A percentile compares a stretch with the other conserved stretches of the same genome.
These are phyloP conservation scores for Coelinius sp. DNA, from an alignment of 2,888 invertebrate genomes.

Conservation along the genomic window DNA sequence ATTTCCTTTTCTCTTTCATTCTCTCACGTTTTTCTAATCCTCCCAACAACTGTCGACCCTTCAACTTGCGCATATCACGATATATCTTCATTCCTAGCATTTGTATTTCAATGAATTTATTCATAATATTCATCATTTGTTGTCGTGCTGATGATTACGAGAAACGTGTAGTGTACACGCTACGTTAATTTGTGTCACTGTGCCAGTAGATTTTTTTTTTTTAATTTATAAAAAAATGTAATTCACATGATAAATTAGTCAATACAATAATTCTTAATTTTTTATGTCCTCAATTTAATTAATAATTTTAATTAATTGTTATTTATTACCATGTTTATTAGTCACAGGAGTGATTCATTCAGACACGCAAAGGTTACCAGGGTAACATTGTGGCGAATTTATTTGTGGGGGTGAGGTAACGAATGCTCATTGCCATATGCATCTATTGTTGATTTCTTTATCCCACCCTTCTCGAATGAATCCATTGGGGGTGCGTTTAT, in stretches of 20 bases:
- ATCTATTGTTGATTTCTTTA: constrained; percentile 14
- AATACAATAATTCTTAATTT: no score
- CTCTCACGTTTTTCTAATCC: constrained; percentile 1
- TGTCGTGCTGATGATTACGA: constrained; percentile 13
- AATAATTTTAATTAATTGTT: not conserved
- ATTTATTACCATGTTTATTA: constrained; percentile 13
- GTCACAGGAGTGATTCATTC: constrained; percentile 21
- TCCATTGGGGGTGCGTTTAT: constrained; percentile 10
- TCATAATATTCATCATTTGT: not conserved
- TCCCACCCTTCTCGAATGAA: not conserved
- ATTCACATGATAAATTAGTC: no score
- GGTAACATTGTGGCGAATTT: constrained; percentile 26
- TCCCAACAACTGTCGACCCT: constrained; percentile 15
- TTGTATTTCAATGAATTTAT: constrained; percentile 5
- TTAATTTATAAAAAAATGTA: not conserved
- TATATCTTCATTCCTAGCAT: not conserved
- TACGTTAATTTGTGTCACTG: not conserved
- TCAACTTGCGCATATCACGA: not conserved
- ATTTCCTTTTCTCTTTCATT: constrained; percentile 2
- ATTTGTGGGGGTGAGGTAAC: constrained; percentile 2
- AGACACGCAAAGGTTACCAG: constrained; percentile 11
- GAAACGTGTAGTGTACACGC: not conserved
- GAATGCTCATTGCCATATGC: constrained; percentile 27
- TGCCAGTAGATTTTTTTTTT: not conserved
- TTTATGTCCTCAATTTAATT: no score